Base-by-base conservation (phyloP, 2,888 invertebrate genomes). In the Latrodectus elegans region DNA sequence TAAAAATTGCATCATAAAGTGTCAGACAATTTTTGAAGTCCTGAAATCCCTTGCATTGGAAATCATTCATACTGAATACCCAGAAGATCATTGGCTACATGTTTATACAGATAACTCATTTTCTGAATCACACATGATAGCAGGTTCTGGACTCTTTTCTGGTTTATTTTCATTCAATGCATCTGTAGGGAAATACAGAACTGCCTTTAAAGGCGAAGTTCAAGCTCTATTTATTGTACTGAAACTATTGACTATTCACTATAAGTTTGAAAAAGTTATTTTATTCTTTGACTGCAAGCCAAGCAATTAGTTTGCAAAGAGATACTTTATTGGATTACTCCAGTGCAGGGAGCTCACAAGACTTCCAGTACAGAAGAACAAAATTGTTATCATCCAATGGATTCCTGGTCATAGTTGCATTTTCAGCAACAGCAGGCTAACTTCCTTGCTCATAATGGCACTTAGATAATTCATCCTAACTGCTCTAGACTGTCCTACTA, bases 81-180 rank as follows among this genome's bases (percentile, higher is more conserved):
- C 73, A 22, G 55, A 73, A 55, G n/a, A 38, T 17, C 11, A 73
- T n/a, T 73, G 53, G 73, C 10, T 55, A 9, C 74, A 74, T 55
- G 55, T 55, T 22, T 53, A 53, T 74, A 22, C 74, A 22, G 10
- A 74, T 26, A 22, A 55, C 8, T 55, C 74, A 17, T 49, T 9
- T 55, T n/a, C n/a, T n/a, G n/a, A n/a, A n/a, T n/a, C n/a, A n/a
- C n/a, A n/a, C n/a, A n/a, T n/a, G n/a, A n/a, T 22, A n/a, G 73
- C 53, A 73, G 73, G 73, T 6, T 73, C 53, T n/a, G 53, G 52
- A 17, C 8, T 73, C 26, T 73, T 17, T 73, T 73, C 73, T 55
- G 51, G 26, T 15, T n/a, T 73, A 4, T 73, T 55, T 22, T 73
- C 55, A 11, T 73, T 53, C n/a, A 22, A 53, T 73, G 53, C 73